These are phyloP conservation scores for Illadopsis cleaveri DNA, from an alignment of 2,113 vertebrate species.

Conservation along the genomic window DNA sequence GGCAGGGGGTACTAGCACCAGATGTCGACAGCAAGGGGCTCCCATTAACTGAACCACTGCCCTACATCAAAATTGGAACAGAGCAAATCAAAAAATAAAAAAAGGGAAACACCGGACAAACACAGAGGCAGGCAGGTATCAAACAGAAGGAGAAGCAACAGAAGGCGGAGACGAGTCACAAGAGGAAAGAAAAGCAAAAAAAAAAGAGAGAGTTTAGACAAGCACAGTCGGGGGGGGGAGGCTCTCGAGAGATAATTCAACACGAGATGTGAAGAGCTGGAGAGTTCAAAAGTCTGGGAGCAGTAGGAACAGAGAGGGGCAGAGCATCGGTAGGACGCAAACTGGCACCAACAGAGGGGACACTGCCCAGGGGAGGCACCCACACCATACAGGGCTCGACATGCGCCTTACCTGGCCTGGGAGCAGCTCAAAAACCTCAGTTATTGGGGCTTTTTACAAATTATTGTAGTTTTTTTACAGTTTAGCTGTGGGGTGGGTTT, in stretches of 20 bases:
- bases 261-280: conserved; percentile 14
- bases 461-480: too few species aligned
- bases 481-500: neutral
- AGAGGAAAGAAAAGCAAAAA: conserved; percentile 17
- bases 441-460: neutral
- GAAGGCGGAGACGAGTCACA: conserved; percentile 38
- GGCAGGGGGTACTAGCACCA: conserved; percentile 89
- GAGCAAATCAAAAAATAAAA: conserved; percentile 85
- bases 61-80: conserved; percentile 90
- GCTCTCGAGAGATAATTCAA: conserved; percentile 33
- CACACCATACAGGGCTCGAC: neutral
- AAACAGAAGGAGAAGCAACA: conserved; percentile 51
- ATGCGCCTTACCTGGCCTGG: conserved; percentile 52
- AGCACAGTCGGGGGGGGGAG: conserved; percentile 5
- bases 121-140: conserved; percentile 48
- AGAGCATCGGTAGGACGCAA: conserved; percentile 30
- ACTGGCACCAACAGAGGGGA: conserved; percentile 23
- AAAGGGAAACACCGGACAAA: conserved; percentile 64
- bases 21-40: conserved; percentile 87
- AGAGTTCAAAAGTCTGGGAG: neutral
- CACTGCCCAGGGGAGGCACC: conserved; percentile 18
- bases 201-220: conserved; percentile 70
- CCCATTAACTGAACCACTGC: conserved; percentile 90
- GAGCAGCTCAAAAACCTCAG: neutral
- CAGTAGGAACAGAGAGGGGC: conserved; percentile 15